These are phyloP conservation scores for Salarias fasciatus DNA, from an alignment of 2,797 vertebrate species.

Conservation along the genomic window DNA sequence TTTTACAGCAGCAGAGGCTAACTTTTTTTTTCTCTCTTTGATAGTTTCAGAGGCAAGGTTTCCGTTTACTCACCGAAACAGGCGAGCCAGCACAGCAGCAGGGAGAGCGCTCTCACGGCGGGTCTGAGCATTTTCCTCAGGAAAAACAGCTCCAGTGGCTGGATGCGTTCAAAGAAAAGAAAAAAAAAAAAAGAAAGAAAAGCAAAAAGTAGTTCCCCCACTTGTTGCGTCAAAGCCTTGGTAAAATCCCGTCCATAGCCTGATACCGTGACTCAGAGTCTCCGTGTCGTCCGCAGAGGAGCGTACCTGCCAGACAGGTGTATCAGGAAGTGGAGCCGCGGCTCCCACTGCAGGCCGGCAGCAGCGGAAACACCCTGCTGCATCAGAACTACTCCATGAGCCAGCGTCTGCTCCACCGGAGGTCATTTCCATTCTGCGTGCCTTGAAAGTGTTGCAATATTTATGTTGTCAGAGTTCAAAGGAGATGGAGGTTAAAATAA, in stretches of 20 bases:
- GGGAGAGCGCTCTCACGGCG: constrained; percentile 5
- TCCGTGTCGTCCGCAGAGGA: neutral
- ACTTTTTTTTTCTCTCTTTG: no score
- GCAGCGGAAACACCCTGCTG: no score
- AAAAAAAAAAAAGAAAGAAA: neutral
- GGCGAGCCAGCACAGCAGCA: constrained; percentile 32
- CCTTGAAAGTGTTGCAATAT: no score
- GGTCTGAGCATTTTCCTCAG: constrained; percentile 53
- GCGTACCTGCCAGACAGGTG: constrained; percentile 82
- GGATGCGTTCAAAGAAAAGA: neutral
- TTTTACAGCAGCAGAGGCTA: no score
- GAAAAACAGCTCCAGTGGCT: rapidly evolving
- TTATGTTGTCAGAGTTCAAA: no score
- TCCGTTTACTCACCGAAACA: constrained; percentile 70
- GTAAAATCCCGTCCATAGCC: constrained; percentile 62
- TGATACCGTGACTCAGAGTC: constrained; percentile 22
- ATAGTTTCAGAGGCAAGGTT: no score
- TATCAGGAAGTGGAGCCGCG: constrained; percentile 72
- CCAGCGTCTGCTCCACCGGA: no score
- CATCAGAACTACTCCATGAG: no score
- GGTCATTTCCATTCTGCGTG: no score
- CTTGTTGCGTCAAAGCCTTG: constrained; percentile 23
- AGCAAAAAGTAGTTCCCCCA: no score
- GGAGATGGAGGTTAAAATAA: no score
- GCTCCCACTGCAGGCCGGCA: no score